Evolutionary conservation across 2,797 vertebrate genomes (phyloP).

Genomic region (Bovichtus diacanthus): DNA sequence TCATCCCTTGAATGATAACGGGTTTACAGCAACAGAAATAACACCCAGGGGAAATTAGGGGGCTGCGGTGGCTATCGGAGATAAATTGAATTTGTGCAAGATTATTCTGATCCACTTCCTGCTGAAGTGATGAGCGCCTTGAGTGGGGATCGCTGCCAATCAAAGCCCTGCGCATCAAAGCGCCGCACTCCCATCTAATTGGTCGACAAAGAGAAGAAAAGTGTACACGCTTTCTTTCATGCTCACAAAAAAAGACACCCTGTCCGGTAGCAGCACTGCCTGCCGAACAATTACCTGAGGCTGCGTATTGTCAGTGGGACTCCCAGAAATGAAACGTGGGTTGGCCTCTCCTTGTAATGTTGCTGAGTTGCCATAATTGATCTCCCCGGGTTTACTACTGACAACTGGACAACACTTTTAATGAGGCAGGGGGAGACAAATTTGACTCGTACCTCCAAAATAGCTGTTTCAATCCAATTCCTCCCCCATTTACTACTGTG

Average conservation of each 20-base stretch:
- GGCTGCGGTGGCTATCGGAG: conserved; percentile 60
- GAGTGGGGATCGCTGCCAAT: conserved; percentile 67
- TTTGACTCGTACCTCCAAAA: conserved; percentile 46
- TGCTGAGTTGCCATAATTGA: conserved; percentile 75
- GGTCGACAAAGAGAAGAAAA: conserved; percentile 56
- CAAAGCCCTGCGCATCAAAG: conserved; percentile 56
- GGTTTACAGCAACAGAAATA: conserved; percentile 75
- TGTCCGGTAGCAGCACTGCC: conserved; percentile 25
- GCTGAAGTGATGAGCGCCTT: conserved; percentile 72
- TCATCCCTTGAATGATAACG: conserved; percentile 75
- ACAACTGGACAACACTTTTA: conserved; percentile 61
- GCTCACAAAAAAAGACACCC: conserved; percentile 48
- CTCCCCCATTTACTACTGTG: conserved; percentile 27
- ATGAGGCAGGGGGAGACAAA: conserved; percentile 52
- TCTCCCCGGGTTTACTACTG: conserved; percentile 69
- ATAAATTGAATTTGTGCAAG: conserved; percentile 63
- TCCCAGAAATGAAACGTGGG: conserved; percentile 55
- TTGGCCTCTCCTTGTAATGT: conserved; percentile 55
- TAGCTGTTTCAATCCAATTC: conserved; percentile 47
- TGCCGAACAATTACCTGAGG: conserved; percentile 70
- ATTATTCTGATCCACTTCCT: conserved; percentile 77
- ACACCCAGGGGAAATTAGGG: conserved; percentile 79
- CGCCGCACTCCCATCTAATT: conserved; percentile 59
- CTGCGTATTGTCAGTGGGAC: conserved; percentile 55
- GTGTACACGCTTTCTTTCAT: conserved; percentile 17